Conservation (phyloP, 2,888 invertebrate species). For the Neoaliturus tenellus region DNA sequence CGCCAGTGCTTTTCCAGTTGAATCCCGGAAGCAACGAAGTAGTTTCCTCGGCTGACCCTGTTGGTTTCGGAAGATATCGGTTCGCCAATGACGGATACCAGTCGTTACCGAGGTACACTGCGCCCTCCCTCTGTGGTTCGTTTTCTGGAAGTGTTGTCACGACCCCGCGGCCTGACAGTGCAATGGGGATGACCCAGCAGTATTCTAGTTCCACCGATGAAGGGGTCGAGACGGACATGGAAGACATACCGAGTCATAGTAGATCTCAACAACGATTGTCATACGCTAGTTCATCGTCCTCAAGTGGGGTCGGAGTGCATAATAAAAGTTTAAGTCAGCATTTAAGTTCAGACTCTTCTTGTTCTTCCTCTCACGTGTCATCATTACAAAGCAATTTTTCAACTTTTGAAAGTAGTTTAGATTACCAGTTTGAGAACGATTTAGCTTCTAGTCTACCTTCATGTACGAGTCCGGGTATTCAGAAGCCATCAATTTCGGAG, state of each 20-base stretch:
- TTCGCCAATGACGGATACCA: slow-evolving; percentile 45
- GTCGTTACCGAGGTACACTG: slow-evolving; percentile 55
- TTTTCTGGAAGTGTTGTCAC: slow-evolving; percentile 59
- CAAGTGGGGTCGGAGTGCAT: slow-evolving; percentile 82
- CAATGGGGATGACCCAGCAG: slow-evolving; percentile 72
- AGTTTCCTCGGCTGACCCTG: slow-evolving; percentile 53
- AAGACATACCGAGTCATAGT: slow-evolving; percentile 62
- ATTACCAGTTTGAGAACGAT: slow-evolving; percentile 78
- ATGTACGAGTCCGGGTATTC: slow-evolving; percentile 82
- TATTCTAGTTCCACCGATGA: slow-evolving; percentile 94
- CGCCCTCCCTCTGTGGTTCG: slow-evolving; percentile 59
- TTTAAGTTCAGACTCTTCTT: slow-evolving; percentile 83
- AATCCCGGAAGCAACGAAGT: slow-evolving; percentile 59
- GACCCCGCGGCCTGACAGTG: slow-evolving; percentile 61
- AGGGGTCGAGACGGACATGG: slow-evolving; percentile 91
- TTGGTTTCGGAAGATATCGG: slow-evolving; percentile 48
- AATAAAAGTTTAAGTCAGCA: slow-evolving; percentile 88
- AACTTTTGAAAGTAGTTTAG: slow-evolving; percentile 85
- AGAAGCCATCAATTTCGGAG: slow-evolving; percentile 72
- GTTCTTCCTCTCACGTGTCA: slow-evolving; percentile 68
- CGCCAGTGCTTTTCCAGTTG: slow-evolving; percentile 55
- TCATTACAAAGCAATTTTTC: slow-evolving; percentile 82
- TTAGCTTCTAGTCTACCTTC: slow-evolving; percentile 90
- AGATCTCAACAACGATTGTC: slow-evolving; percentile 76
- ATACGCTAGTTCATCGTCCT: slow-evolving; percentile 85